Evolutionary conservation across 2,888 invertebrate species (phyloP), one percentile per base, ranked within the genome.

Genomic region (Arrhopalites spinosus): DNA sequence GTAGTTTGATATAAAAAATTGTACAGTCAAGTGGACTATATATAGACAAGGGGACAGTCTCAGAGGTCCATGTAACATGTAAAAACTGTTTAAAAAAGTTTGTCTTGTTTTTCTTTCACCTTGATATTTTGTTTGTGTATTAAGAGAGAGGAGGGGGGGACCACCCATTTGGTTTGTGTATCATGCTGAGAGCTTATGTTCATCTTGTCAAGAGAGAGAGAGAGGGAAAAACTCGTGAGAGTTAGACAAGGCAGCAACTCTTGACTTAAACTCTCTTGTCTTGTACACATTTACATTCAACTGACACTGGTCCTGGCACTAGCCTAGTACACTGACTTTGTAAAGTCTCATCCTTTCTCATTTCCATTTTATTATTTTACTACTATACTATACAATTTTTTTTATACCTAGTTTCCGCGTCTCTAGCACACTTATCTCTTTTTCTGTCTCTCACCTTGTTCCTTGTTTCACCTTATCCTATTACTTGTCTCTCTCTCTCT

Each of bases 91-190:
- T 36, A 36, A 36, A 36, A 11, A n/a, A n/a, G n/a, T n/a, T 59
- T 20, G 11, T 27, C 23, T 59, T 59, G 59, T 59, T 36, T 36
- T 20, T 59, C 27, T 59, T 59, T 59, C n/a, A 20, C 20, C 13
- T 20, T 25, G 59, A 27, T 25, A 25, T 59, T 53, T 59, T 59
- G 59, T 59, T 59, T 59, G 59, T 59, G 27, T 27, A 59, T 27
- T 36, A 36, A 36, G 36, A 3, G 36, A 11, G 36, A 36, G 36
- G 36, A 36, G 36, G 36, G 11, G 36, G 36, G 83, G 64, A 64
- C 64, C 64, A 64, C 64, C 64, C 29, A 29, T 27, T 13, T 17
- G 36, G 64, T 64, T 64, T 64, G 29, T 64, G 64, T 64, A 29
- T 64, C 64, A 64, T 30, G 64, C 64, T 64, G 64, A n/a, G 64